Percentiles rank a stretch among this genome's conserved stretches.
phyloP scores from a whole-genome alignment of 2,797 vertebrate genomes.

The Staurois parvus region DNA sequence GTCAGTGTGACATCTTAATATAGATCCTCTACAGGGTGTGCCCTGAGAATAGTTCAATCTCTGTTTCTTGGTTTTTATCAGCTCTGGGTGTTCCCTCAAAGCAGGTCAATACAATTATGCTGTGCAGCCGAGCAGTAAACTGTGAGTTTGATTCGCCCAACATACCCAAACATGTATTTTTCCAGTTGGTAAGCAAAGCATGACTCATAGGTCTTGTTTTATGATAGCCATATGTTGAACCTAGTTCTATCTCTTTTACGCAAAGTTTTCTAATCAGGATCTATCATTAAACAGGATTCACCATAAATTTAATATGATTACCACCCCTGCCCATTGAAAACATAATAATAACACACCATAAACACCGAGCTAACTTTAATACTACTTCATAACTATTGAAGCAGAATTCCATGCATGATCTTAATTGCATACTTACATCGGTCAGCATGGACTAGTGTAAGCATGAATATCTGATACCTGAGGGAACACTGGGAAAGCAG shows the following conservation, averaged over 20 bases:
- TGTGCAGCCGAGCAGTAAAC: slow-evolving; percentile 43
- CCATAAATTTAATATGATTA: slow-evolving; percentile 68
- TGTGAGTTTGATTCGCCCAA: slow-evolving; percentile 24
- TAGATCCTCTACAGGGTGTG: slow-evolving; percentile 29
- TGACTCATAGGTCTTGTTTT: slow-evolving; percentile 77
- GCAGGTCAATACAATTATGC: slow-evolving; percentile 59
- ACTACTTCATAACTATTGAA: not conserved
- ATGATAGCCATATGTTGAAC: slow-evolving; percentile 78
- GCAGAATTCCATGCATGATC: no score
- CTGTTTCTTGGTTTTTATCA: slow-evolving; percentile 37
- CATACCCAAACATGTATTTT: slow-evolving; percentile 68
- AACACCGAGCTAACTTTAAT: slow-evolving; percentile 51
- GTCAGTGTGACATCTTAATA: slow-evolving; percentile 3
- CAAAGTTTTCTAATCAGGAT: slow-evolving; percentile 80
- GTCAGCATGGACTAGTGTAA: no score
- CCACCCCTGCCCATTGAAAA: slow-evolving; percentile 65
- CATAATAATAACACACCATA: slow-evolving; percentile 66
- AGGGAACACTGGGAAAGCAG: no score
- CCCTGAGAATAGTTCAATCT: slow-evolving; percentile 29
- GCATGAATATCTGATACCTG: no score
- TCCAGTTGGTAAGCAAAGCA: slow-evolving; percentile 70
- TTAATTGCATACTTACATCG: no score
- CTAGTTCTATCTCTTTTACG: slow-evolving; percentile 60
- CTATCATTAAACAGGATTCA: slow-evolving; percentile 77
- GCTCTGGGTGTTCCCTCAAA: slow-evolving; percentile 49